These are phyloP conservation scores for Carassius auratus DNA, from an alignment of 2,113 vertebrate genomes.

Conservation along the genomic window DNA sequence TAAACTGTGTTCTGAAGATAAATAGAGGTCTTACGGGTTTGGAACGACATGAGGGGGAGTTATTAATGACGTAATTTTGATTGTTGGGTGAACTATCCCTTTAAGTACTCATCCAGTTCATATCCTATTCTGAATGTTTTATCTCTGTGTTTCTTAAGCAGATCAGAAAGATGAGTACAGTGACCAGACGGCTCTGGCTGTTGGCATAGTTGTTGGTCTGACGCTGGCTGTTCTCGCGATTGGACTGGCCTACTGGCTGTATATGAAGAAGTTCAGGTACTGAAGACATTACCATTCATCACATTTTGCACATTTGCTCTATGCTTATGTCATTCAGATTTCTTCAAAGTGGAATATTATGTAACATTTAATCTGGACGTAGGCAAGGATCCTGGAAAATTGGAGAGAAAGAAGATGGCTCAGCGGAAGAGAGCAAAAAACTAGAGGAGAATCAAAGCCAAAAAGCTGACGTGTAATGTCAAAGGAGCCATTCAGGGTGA, in stretches of 20 bases:
- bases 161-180: constrained; percentile 67
- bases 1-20: too few species aligned
- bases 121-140: neutral
- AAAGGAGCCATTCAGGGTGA: constrained; percentile 52
- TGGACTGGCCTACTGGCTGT: constrained; percentile 87
- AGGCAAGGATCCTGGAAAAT: constrained; percentile 85
- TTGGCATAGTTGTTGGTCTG: constrained; percentile 90
- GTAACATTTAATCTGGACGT: neutral
- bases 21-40: too few species aligned
- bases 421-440: constrained; percentile 80
- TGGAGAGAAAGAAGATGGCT: constrained; percentile 83
- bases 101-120: too few species aligned
- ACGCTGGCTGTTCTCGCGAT: constrained; percentile 84
- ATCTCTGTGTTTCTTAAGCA: constrained; percentile 48
- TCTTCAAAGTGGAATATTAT: neutral
- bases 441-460: constrained; percentile 95
- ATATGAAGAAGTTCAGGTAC: constrained; percentile 93
- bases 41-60: too few species aligned
- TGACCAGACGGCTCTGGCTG: constrained; percentile 87
- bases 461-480: constrained; percentile 90
- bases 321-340: neutral
- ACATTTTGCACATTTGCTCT: neutral
- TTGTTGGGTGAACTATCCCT: too few species aligned
- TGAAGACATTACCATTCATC: too few species aligned
- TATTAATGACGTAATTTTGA: too few species aligned